Evolutionary conservation across 1,140 invertebrate species (phyloP), one percentile per base, ranked within the genome.

Genomic region (Alviniconcha marisindica): DNA sequence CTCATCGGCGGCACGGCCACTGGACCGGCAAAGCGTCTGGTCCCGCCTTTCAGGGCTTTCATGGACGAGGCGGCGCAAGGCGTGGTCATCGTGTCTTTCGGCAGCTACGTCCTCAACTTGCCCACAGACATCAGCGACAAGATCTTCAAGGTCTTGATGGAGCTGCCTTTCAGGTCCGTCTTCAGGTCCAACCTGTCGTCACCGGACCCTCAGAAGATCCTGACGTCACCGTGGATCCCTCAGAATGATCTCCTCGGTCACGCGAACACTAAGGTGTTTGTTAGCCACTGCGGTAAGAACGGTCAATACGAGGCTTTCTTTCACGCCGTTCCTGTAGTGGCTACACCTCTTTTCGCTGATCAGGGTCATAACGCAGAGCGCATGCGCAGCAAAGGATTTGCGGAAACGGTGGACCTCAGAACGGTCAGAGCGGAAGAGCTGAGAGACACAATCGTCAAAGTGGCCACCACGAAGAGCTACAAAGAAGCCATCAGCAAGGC

Each of bases 301-400:
- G 82, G 87, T 28, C 69, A 83, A 18, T 87, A 86, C 28, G 33
- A 91, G 74, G 95, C 96, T 12, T 74, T 89, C 15, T 88, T 87
- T 74, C 85, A 89, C 77, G 88, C 85, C 0, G 84, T 90, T 10
- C 89, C 89, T 10, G 82, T 90, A 66, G 28, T 97, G 10, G 94
- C 95, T 10, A 95, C 97, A 87, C 96, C 96, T 7, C 91, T 96
- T 81, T 94, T 95, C 76, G 96, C 94, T 1, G 96, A 96, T 86
- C 96, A 96, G 87, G 86, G 85, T 7, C 91, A 91, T 10, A 95
- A 95, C 89, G 83, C 85, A 31, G 12, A 78, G 21, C 40, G 82
- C 28, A 84, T 86, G 28, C 71, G 56, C 14, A 5, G 28, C 5
- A 87, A 86, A 40, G 83, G 63, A 3, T 87, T 84, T 56, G 89